A percentile compares a stretch with the other conserved stretches of the same genome.
Conservation (phyloP, 2,888 invertebrate species). For the Eristalinus aeneus region DNA sequence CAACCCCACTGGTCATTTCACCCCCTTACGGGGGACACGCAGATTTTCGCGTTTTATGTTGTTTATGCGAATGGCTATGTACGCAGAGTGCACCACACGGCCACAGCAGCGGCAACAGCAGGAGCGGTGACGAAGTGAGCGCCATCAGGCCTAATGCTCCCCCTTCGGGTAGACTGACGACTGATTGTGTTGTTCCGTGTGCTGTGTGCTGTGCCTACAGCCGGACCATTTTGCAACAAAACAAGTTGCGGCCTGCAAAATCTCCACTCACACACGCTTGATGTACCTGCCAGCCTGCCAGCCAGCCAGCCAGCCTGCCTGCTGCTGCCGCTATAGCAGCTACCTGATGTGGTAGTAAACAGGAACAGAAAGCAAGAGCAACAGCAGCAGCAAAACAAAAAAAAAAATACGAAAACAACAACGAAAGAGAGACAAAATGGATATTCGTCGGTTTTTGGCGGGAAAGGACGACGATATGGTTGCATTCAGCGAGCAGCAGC, state of each 20-base stretch:
- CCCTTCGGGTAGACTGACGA: constrained; percentile 55
- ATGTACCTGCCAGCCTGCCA: constrained; percentile 46
- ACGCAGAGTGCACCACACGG: constrained; percentile 50
- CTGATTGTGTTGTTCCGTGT: background rate
- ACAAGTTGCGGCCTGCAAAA: constrained; percentile 63
- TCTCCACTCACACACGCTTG: constrained; percentile 39
- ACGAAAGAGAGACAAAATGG: constrained; percentile 44
- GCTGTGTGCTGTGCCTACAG: constrained; percentile 23
- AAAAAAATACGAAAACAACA: constrained; percentile 1
- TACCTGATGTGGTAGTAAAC: constrained; percentile 64
- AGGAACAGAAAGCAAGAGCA: constrained; percentile 41
- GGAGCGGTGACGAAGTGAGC: constrained; percentile 67
- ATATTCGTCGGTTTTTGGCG: constrained; percentile 64
- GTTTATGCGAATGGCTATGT: constrained; percentile 44
- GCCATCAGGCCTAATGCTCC: constrained; percentile 69
- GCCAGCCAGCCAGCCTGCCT: constrained; percentile 48
- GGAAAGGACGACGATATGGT: constrained; percentile 61
- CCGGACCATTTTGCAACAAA: constrained; percentile 63
- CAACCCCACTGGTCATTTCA: background rate
- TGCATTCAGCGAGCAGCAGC: constrained; percentile 22
- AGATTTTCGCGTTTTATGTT: constrained; percentile 64
- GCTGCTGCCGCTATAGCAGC: constrained; percentile 19
- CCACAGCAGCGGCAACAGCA: constrained; percentile 57
- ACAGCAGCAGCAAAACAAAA: background rate
- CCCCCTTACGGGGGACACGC: constrained; percentile 58